Conservation (phyloP, 2,113 vertebrate species). For the Passer domesticus region DNA sequence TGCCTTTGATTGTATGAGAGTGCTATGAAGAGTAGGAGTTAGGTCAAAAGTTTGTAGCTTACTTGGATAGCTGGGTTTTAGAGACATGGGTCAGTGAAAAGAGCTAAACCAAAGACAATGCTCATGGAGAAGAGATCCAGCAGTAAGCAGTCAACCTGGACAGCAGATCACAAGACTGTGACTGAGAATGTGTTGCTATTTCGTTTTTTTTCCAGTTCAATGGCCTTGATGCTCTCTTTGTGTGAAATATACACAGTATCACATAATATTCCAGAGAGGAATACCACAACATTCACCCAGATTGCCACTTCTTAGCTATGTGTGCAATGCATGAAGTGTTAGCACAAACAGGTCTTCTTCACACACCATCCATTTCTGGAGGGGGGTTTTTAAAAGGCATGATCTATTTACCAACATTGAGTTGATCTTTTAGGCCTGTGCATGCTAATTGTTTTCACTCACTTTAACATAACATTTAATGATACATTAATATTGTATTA, state of each 20-base stretch:
- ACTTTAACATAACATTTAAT: not conserved
- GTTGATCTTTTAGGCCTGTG: not conserved
- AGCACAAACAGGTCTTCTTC: not conserved
- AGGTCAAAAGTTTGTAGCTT: not conserved
- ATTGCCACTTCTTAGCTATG: not conserved
- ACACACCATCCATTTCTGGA: not conserved
- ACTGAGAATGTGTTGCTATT: not conserved
- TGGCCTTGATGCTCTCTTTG: not conserved
- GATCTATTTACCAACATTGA: not conserved
- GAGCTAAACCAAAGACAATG: not conserved
- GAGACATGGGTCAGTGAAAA: not conserved
- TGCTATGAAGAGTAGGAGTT: not conserved
- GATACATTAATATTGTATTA: not conserved
- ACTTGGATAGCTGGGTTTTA: not conserved
- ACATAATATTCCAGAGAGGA: not conserved
- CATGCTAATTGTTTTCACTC: not conserved
- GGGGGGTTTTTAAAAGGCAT: not conserved
- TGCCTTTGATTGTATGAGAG: not conserved
- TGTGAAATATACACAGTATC: not conserved
- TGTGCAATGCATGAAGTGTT: not conserved
- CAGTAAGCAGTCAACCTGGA: not conserved
- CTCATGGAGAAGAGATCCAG: not conserved
- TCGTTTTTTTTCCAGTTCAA: accelerated
- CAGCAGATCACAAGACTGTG: not conserved
- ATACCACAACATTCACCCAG: not conserved